Percentiles rank a stretch among this genome's conserved stretches.
These are phyloP conservation scores for Halcyon smyrnensis DNA, from an alignment of 2,797 vertebrate genomes.

Conservation along the genomic window DNA sequence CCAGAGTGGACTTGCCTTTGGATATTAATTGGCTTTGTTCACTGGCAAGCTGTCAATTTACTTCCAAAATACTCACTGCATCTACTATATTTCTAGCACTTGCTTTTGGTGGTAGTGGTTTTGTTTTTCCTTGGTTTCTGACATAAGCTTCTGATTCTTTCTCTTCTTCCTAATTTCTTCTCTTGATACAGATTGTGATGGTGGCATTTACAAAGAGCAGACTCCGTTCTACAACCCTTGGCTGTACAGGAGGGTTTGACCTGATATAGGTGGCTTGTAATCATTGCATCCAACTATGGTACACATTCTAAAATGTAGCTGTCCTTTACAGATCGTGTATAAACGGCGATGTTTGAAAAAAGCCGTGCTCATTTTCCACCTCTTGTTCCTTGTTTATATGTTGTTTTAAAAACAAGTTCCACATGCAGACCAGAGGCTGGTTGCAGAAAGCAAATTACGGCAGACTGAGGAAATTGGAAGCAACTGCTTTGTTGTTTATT, in stretches of 20 bases:
- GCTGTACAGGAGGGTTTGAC: not conserved
- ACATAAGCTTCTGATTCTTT: not conserved
- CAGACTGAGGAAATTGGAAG: conserved; percentile 23
- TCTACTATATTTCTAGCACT: not conserved
- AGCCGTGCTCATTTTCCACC: not conserved
- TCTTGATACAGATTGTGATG: not conserved
- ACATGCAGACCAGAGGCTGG: not conserved
- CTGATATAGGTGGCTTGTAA: not conserved
- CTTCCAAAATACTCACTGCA: not conserved
- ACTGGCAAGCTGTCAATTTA: not conserved
- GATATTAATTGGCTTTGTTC: not conserved
- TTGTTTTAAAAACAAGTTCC: not conserved
- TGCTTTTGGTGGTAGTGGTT: not conserved
- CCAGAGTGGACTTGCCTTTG: not conserved
- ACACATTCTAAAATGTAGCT: not conserved
- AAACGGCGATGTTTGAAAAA: not conserved
- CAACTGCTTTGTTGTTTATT: not conserved
- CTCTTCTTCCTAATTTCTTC: not conserved
- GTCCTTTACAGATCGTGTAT: not conserved
- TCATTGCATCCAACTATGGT: not conserved
- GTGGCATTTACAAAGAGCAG: not conserved
- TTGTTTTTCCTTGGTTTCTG: not conserved
- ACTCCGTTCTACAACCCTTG: not conserved
- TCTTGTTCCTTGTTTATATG: not conserved
- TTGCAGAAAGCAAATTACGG: not conserved